phyloP scores from a whole-genome alignment of 1,140 invertebrate species.

The Ectropis grisescens region DNA sequence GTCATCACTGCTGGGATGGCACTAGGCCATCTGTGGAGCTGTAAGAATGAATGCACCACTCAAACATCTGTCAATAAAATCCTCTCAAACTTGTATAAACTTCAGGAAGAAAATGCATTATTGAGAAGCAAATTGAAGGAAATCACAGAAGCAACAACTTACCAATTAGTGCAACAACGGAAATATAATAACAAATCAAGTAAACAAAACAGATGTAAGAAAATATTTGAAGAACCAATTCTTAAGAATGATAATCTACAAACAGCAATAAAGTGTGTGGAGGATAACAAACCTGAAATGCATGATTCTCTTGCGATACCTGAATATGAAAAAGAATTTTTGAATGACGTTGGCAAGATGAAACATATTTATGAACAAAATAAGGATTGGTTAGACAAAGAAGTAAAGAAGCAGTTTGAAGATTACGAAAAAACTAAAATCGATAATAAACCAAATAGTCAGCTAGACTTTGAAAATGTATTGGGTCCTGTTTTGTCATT shows the following conservation, averaged over 20 bases:
- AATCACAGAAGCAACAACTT: slow-evolving; percentile 27
- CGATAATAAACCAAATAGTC: too few relatives aligned
- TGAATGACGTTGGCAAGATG: slow-evolving; percentile 37
- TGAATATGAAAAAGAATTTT: slow-evolving; percentile 45
- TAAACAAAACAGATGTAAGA: slow-evolving; percentile 43
- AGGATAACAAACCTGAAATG: too few relatives aligned
- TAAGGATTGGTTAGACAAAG: slow-evolving; percentile 48
- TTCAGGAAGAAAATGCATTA: slow-evolving; percentile 64
- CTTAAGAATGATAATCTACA: slow-evolving; percentile 31
- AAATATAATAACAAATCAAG: slow-evolving; percentile 22
- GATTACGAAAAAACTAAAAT: too few relatives aligned
- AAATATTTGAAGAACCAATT: slow-evolving; percentile 54
- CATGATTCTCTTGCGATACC: too few relatives aligned
- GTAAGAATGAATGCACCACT: slow-evolving; percentile 51
- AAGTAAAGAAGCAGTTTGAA: slow-evolving; percentile 39
- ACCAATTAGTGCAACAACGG: slow-evolving; percentile 25
- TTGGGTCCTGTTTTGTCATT: too few relatives aligned
- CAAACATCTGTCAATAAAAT: slow-evolving; percentile 58
- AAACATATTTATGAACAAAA: slow-evolving; percentile 47
- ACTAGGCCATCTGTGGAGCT: slow-evolving; percentile 65
- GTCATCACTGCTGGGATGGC: slow-evolving; percentile 60
- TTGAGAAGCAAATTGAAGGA: slow-evolving; percentile 56
- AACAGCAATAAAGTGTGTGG: slow-evolving; percentile 46
- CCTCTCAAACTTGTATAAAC: slow-evolving; percentile 59
- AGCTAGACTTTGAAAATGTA: too few relatives aligned